Conservation (phyloP, 1,140 invertebrate genomes). For the Drosophila paulistorum region DNA sequence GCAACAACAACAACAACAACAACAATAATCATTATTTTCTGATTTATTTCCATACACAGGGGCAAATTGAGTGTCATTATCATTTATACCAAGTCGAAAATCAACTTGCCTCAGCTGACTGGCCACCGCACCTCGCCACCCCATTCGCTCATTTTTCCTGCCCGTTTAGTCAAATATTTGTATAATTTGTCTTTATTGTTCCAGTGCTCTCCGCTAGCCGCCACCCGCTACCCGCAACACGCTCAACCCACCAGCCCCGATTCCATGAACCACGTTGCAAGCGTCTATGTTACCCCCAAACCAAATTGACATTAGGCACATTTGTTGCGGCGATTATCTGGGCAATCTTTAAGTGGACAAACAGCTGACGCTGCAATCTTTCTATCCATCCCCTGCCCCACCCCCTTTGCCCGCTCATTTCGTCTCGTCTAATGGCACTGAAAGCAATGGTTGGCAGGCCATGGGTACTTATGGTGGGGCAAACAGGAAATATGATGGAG, state of each 20-base stretch:
- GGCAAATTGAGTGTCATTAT: slow-evolving; percentile 54
- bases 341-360: slow-evolving; percentile 73
- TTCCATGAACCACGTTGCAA: background rate
- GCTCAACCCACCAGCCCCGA: background rate
- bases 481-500: slow-evolving; percentile 26
- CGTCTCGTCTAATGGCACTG: slow-evolving; percentile 17
- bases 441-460: background rate
- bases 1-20: background rate
- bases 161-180: slow-evolving; percentile 65
- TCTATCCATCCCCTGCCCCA: background rate
- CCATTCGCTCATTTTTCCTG: background rate
- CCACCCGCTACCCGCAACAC: background rate
- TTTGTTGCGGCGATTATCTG: slow-evolving; percentile 75
- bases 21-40: slow-evolving; percentile 12
- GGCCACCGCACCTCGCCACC: background rate
- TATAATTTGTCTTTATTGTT: slow-evolving; percentile 76
- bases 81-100: slow-evolving; percentile 36
- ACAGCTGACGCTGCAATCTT: slow-evolving; percentile 64
- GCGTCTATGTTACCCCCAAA: background rate
- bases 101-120: slow-evolving; percentile 10
- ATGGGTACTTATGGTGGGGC: background rate
- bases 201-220: background rate
- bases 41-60: slow-evolving; percentile 8
- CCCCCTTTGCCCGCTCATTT: background rate
- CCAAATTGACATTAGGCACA: slow-evolving; percentile 67